Conservation (phyloP, 2,888 invertebrate species). For the Hoplodrina blanda region DNA sequence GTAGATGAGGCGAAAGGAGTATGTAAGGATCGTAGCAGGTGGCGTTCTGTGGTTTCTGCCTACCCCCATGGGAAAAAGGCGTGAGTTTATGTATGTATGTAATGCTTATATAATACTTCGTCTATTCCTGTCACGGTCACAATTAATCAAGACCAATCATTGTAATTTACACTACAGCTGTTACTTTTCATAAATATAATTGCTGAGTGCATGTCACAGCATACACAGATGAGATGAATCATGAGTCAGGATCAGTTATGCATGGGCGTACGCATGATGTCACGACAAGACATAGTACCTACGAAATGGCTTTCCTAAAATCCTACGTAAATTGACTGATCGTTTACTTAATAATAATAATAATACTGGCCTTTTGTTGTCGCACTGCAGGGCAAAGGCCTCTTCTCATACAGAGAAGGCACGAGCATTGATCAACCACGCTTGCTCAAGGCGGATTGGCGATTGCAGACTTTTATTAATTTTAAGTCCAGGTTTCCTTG, state of each 20-base stretch:
- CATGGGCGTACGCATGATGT: slow-evolving; percentile 70
- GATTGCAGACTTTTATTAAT: too few species aligned
- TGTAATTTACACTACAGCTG: slow-evolving; percentile 58
- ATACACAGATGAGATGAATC: slow-evolving; percentile 64
- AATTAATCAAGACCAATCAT: slow-evolving; percentile 54
- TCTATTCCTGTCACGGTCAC: slow-evolving; percentile 36
- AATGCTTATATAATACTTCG: slow-evolving; percentile 19
- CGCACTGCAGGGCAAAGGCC: too few species aligned
- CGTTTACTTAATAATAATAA: slow-evolving; percentile 24
- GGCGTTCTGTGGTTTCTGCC: too few species aligned
- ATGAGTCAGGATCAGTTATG: slow-evolving; percentile 57
- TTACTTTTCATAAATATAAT: slow-evolving; percentile 51
- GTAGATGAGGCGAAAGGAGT: too few species aligned
- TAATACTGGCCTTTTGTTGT: too few species aligned
- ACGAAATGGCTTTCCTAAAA: slow-evolving; percentile 45
- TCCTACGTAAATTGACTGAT: slow-evolving; percentile 40
- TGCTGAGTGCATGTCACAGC: slow-evolving; percentile 41
- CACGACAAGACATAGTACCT: slow-evolving; percentile 37
- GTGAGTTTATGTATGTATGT: too few species aligned
- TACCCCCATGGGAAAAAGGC: too few species aligned
- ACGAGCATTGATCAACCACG: too few species aligned
- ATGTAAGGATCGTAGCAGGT: too few species aligned
- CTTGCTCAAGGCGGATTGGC: too few species aligned
- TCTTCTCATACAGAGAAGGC: too few species aligned
- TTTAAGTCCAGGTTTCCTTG: too few species aligned